Evolutionary conservation across 1,140 invertebrate genomes (phyloP).

Genomic region (Diploscapter pachys): DNA sequence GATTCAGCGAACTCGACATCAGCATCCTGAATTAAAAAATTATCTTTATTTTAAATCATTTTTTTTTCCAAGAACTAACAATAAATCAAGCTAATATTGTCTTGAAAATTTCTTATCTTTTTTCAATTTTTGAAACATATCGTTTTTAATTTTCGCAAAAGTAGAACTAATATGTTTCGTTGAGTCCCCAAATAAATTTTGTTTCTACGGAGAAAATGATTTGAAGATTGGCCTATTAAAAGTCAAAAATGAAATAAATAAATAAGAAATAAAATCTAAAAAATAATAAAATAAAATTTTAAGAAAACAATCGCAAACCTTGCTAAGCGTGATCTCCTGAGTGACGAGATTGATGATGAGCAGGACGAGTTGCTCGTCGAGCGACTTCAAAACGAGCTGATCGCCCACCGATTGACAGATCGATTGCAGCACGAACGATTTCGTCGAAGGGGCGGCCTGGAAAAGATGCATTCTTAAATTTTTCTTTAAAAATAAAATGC

Average conservation of each 20-base stretch:
- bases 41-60: neutral
- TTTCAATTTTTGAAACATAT: too few species aligned
- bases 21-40: slow-evolving; percentile 5
- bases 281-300: too few species aligned
- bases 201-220: too few species aligned
- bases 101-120: too few species aligned
- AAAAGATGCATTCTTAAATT: neutral
- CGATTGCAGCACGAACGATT: slow-evolving; percentile 9
- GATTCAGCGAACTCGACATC: slow-evolving; percentile 54
- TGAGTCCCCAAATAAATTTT: too few species aligned
- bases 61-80: too few species aligned
- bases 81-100: too few species aligned
- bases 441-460: neutral
- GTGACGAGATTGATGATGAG: slow-evolving; percentile 58
- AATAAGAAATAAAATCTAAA: too few species aligned
- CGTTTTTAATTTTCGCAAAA: too few species aligned
- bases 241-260: too few species aligned
- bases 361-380: slow-evolving; percentile 54
- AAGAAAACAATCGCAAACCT: neutral
- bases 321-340: slow-evolving; percentile 53
- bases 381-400: slow-evolving; percentile 33
- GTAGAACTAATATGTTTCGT: too few species aligned
- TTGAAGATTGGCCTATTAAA: too few species aligned
- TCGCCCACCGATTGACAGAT: slow-evolving; percentile 7
- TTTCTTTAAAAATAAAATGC: neutral